A percentile compares a stretch with the other conserved stretches of the same genome.
Evolutionary conservation across 2,113 vertebrate species (phyloP).

Genomic region (Isurus oxyrinchus): DNA sequence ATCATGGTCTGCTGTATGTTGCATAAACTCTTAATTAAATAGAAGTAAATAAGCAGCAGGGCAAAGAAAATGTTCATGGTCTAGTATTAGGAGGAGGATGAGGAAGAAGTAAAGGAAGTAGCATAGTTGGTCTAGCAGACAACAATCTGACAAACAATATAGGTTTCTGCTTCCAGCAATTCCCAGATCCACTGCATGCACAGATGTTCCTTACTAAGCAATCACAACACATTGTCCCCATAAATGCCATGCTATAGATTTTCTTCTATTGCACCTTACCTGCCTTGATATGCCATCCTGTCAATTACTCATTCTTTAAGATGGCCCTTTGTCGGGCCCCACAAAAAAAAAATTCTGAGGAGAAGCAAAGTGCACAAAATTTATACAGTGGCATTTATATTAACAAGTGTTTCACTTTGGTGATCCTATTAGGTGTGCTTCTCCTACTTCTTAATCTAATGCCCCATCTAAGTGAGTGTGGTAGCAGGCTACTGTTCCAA

Average conservation of each 20-base stretch:
- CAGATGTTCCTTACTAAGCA: neutral
- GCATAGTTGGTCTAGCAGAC: neutral
- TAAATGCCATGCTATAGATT: neutral
- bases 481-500: neutral
- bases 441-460: neutral
- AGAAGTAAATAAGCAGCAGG: neutral
- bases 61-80: neutral
- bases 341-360: neutral
- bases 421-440: neutral
- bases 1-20: neutral
- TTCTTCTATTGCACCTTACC: neutral
- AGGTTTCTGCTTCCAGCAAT: neutral
- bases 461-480: neutral
- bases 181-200: neutral
- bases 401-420: no score
- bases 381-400: no score
- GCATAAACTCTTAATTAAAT: neutral
- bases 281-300: neutral
- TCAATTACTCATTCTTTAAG: neutral
- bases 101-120: neutral
- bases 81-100: neutral
- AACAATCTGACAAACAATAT: neutral
- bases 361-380: neutral
- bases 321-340: neutral
- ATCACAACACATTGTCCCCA: neutral